Percentiles rank a stretch among this genome's conserved stretches.
phyloP scores from a whole-genome alignment of 2,888 invertebrate species.

The Luperina testacea region DNA sequence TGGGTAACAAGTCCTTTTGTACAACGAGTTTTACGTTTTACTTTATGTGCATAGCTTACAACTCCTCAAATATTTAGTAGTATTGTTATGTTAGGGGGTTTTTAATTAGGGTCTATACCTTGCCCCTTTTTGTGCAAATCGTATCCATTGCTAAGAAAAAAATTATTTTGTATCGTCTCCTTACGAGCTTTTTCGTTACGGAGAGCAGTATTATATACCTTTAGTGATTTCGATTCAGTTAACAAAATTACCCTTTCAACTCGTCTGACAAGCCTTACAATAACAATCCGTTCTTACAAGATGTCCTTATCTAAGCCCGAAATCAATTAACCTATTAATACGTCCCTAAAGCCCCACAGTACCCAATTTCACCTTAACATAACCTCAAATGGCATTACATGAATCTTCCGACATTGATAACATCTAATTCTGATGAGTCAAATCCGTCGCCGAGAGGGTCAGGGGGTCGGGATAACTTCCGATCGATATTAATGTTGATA shows the following conservation, averaged over 20 bases:
- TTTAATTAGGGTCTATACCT: background rate
- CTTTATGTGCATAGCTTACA: background rate
- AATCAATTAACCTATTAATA: conserved; percentile 7
- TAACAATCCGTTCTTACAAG: conserved; percentile 2
- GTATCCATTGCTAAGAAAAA: background rate
- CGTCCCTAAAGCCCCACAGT: background rate
- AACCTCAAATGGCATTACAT: conserved; percentile 1
- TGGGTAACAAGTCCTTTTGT: conserved; percentile 20
- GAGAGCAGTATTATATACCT: background rate
- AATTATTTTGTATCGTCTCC: no score
- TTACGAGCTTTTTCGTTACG: background rate
- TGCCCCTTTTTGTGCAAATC: background rate
- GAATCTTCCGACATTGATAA: conserved; percentile 8
- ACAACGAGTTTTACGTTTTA: background rate
- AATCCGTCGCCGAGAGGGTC: conserved; percentile 34
- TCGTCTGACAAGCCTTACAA: background rate
- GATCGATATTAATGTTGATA: conserved; percentile 60
- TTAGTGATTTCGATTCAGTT: background rate
- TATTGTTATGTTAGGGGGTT: no score
- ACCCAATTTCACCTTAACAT: conserved; percentile 1
- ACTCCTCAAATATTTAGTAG: no score
- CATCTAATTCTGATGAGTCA: conserved; percentile 28
- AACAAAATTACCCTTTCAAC: background rate
- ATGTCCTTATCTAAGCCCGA: background rate
- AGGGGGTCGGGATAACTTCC: conserved; percentile 57